Evolutionary conservation across 1,140 invertebrate species (phyloP), one percentile per base, ranked within the genome.

Genomic region (Drosophila bipectinata): DNA sequence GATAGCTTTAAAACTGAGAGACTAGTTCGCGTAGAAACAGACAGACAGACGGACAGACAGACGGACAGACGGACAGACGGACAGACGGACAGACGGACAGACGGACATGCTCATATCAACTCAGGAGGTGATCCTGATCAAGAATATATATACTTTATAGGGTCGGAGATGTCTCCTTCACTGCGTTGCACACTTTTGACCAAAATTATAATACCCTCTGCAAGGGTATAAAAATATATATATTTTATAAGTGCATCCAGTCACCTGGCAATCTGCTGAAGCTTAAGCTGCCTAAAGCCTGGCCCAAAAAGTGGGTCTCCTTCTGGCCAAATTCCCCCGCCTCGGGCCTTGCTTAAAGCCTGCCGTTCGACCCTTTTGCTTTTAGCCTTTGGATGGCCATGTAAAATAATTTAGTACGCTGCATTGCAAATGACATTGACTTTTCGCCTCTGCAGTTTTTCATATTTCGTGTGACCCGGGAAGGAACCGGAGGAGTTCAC

Each of bases 391-490:
- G 45, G 30, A 58, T 44, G 56, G 54, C 62, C 63, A 73, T 78
- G 71, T 66, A 79, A 72, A 83, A 79, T 77, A 77, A 80, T 84
- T 80, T 89, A 77, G 75, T 26, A 53, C 68, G 56, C 68, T 79
- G 74, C 73, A 82, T 59, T 87, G 76, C 72, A 82, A 82, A 88
- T 77, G 79, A 73, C 67, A 79, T 88, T 69, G 62, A 74, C 73
- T 77, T 77, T 77, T 60, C 63, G 69, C 62, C 62, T 60, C 67
- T 89, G 80, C 78, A 64, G 59, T 66, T 73, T 75, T 59, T 89
- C 74, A 76, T 82, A 67, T 67, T 67, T 67, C 63, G 63, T 67
- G 63, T 21, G 44, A 21, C 15, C 18, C 44, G 44, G 9, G 32
- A 9, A 37, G 34, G 1, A 37, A n/a, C 44, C 9, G 58, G 58